Base-by-base conservation (phyloP, 2,113 vertebrate species). In the Athene cunicularia region DNA sequence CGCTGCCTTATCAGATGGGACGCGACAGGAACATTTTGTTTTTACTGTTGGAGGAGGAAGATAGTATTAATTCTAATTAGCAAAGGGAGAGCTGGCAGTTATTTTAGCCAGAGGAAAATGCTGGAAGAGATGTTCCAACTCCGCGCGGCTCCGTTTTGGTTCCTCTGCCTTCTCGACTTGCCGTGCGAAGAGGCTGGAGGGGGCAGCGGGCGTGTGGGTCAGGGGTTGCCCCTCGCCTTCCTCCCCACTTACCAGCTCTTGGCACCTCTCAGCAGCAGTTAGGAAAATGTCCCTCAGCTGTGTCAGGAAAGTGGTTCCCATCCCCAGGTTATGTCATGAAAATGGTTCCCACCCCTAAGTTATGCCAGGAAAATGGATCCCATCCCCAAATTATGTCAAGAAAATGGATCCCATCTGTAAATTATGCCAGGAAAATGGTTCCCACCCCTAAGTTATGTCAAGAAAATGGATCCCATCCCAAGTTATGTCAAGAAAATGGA, bases 61-160 rank as follows among this genome's bases (percentile, higher is more conserved):
- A 10, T 17, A 32, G 37, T n/a, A 76, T 83, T 56, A 24, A 70
- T 49, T 52, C 58, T 9, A 8, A 30, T 5, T 33, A 83, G 67
- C 59, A 12, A 22, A 1, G 43, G 74, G 43, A 80, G 49, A 0
- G 58, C 95, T 96, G 96, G 93, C 89, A 62, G 41, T 5, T 16
- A 6, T 15, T 28, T 47, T n/a, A 59, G 86, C 91, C 82, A 14
- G 30, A 11, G 74, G 39, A 67, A 32, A 18, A 41, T 14, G 37
- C 53, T 74, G 93, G 88, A 60, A 33, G 81, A 17, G 88, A 37
- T 8, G 37, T 4, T 24, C 33, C 3, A 37, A 4, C 35, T 4
- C 33, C 4, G 0, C 56, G 0, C 5, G 13, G 11, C 50, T 71
- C 64, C 64, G 12, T 2, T 12, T 11, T 10, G 9, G 5, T 10